A percentile compares a stretch with the other conserved stretches of the same genome.
phyloP scores from a whole-genome alignment of 2,797 vertebrate species.

The Kryptopterus vitreolus region DNA sequence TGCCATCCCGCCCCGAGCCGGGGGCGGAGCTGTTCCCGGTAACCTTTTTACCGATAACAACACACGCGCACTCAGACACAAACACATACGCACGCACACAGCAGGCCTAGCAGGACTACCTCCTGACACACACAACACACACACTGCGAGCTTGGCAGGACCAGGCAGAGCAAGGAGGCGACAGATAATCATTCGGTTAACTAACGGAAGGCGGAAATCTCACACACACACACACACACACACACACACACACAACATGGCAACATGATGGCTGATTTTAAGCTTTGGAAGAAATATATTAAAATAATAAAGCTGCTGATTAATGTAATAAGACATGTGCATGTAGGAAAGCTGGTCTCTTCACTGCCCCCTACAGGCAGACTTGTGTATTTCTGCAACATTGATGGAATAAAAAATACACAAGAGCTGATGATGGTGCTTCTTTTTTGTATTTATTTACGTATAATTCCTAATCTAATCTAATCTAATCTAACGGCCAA shows the following conservation, averaged over 20 bases:
- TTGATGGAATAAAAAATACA: not conserved
- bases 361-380: slow-evolving; percentile 51
- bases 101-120: slow-evolving; percentile 47
- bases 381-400: slow-evolving; percentile 16
- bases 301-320: not conserved
- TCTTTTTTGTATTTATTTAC: not conserved
- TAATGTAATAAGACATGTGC: not conserved
- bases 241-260: not conserved
- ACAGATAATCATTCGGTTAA: slow-evolving; percentile 16
- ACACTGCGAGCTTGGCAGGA: slow-evolving; percentile 45
- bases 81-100: slow-evolving; percentile 44
- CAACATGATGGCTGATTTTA: not conserved
- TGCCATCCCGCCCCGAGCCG: slow-evolving; percentile 59
- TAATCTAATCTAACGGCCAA: no score
- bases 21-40: slow-evolving; percentile 62
- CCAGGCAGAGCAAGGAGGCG: slow-evolving; percentile 28
- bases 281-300: not conserved
- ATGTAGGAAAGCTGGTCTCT: slow-evolving; percentile 9
- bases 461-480: not conserved
- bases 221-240: not conserved
- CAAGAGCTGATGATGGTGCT: not conserved
- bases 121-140: slow-evolving; percentile 46
- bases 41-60: slow-evolving; percentile 61
- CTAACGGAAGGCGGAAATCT: not conserved
- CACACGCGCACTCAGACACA: slow-evolving; percentile 38